Percentiles rank a stretch among this genome's conserved stretches.
Conservation (phyloP, 2,113 vertebrate species). For the Psettodes erumei region DNA sequence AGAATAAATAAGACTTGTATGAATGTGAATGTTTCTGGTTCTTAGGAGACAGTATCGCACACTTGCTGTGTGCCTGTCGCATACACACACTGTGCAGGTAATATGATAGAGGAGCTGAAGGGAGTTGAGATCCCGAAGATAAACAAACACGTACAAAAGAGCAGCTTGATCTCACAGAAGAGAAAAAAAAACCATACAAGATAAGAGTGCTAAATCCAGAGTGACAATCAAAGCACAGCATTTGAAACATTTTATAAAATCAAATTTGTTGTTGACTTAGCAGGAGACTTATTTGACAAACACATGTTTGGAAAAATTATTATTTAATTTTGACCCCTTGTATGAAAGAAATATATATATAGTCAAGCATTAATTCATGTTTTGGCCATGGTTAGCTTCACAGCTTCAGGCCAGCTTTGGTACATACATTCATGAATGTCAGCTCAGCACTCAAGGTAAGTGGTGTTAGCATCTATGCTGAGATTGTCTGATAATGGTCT, state of each 20-base stretch:
- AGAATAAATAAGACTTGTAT: slow-evolving; percentile 13
- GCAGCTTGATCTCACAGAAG: slow-evolving; percentile 1
- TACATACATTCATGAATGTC: not conserved
- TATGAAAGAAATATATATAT: not conserved
- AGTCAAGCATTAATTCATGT: not conserved
- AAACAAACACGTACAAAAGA: slow-evolving; percentile 6
- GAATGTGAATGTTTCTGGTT: slow-evolving; percentile 18
- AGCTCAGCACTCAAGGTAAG: not conserved
- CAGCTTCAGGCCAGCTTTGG: not conserved
- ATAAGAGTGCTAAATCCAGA: not conserved
- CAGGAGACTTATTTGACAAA: slow-evolving; percentile 8
- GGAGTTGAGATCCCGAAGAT: not conserved
- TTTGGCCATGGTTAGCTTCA: not conserved
- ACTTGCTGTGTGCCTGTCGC: not conserved
- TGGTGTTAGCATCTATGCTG: not conserved
- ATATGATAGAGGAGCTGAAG: not conserved
- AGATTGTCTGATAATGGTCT: not conserved
- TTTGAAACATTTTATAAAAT: not conserved
- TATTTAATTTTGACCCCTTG: not conserved
- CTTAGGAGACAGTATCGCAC: not conserved
- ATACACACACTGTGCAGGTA: not conserved
- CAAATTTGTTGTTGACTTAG: slow-evolving; percentile 9
- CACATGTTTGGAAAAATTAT: not conserved
- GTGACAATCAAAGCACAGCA: slow-evolving; percentile 10
- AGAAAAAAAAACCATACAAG: not conserved